phyloP scores from a whole-genome alignment of 2,797 vertebrate species.

The Pangasius macronema region DNA sequence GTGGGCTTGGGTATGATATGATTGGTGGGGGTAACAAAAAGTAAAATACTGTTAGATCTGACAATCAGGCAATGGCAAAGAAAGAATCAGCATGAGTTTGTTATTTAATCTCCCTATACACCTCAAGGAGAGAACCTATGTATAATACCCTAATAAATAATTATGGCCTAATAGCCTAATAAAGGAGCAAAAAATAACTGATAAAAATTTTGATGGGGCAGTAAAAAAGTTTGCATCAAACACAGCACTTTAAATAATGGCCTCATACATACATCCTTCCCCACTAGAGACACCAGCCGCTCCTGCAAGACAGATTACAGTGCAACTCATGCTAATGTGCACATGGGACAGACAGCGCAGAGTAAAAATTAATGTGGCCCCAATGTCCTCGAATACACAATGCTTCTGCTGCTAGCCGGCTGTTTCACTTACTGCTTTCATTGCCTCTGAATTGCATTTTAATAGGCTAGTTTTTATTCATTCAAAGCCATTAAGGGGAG shows the following conservation, averaged over 20 bases:
- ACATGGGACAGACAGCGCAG: slow-evolving; percentile 80
- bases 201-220: slow-evolving; percentile 42
- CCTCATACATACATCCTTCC: slow-evolving; percentile 68
- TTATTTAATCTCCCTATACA: not conserved
- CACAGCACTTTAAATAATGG: slow-evolving; percentile 69
- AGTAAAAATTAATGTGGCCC: slow-evolving; percentile 81
- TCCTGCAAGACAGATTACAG: slow-evolving; percentile 81
- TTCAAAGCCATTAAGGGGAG: slow-evolving; percentile 80
- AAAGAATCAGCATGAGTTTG: not conserved
- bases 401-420: slow-evolving; percentile 75
- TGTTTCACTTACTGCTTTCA: slow-evolving; percentile 80
- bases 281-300: slow-evolving; percentile 73
- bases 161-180: slow-evolving; percentile 24
- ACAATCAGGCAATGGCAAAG: slow-evolving; percentile 3
- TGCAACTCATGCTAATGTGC: slow-evolving; percentile 82
- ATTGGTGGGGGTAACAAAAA: not conserved
- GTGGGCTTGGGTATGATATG: not conserved
- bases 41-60: slow-evolving; percentile 23
- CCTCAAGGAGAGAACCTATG: slow-evolving; percentile 15
- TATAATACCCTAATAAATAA: slow-evolving; percentile 9
- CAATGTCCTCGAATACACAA: slow-evolving; percentile 80
- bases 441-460: slow-evolving; percentile 85
- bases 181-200: slow-evolving; percentile 43
- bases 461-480: slow-evolving; percentile 85
- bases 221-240: slow-evolving; percentile 53